phyloP scores from a whole-genome alignment of 2,888 invertebrate species.

The Cryptophagus acutangulus region DNA sequence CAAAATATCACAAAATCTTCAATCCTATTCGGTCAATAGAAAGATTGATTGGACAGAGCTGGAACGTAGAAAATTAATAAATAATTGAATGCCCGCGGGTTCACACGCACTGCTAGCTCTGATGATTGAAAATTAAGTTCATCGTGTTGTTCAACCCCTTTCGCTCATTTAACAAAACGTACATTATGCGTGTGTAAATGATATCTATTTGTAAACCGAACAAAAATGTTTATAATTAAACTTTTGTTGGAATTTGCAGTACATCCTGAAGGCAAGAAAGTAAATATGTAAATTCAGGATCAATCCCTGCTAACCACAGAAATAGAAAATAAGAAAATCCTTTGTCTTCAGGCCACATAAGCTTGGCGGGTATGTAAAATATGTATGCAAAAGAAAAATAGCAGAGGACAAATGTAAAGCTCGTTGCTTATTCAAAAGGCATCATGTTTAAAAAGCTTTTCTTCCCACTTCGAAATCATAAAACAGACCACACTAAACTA shows the following conservation, averaged over 20 bases:
- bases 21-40: no score
- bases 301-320: no score
- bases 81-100: constrained; percentile 36
- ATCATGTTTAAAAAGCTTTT: constrained; percentile 19
- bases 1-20: no score
- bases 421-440: constrained; percentile 26
- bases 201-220: neutral
- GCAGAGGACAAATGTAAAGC: constrained; percentile 25
- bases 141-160: constrained; percentile 23
- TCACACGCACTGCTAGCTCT: constrained; percentile 34
- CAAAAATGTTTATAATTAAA: no score
- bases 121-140: constrained; percentile 38
- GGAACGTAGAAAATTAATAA: constrained; percentile 39
- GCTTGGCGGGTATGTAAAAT: no score
- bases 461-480: constrained; percentile 14
- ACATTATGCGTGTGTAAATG: constrained; percentile 9
- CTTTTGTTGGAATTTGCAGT: no score
- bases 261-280: no score
- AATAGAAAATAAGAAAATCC: no score
- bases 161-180: constrained; percentile 14
- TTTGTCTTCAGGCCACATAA: no score
- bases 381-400: constrained; percentile 24
- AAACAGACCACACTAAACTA: constrained; percentile 9
- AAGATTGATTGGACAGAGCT: no score
- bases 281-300: no score